Conservation (phyloP, 2,113 vertebrate species). For the Meriones unguiculatus region DNA sequence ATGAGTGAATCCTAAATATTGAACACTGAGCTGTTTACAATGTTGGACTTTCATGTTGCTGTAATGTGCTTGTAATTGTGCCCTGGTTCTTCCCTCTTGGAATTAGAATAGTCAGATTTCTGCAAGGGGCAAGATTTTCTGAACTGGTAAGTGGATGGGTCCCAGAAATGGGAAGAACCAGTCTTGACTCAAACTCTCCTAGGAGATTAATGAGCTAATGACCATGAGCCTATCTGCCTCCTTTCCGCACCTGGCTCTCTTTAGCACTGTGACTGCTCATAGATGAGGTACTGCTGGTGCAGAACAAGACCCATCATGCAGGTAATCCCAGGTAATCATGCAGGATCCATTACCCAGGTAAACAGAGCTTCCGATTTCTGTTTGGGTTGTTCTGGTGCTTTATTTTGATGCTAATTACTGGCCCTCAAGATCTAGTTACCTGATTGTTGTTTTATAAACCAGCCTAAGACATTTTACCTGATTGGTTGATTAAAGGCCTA, state of each 20-base stretch:
- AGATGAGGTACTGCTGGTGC: not conserved
- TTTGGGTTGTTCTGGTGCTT: too few relatives aligned
- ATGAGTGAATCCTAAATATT: not conserved
- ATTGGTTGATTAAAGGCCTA: too few relatives aligned
- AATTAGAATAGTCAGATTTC: not conserved
- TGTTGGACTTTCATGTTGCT: not conserved
- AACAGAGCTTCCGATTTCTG: not conserved
- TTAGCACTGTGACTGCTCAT: not conserved
- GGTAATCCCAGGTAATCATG: too few relatives aligned
- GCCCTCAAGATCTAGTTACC: too few relatives aligned
- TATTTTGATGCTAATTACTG: too few relatives aligned
- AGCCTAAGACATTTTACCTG: too few relatives aligned
- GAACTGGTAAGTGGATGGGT: not conserved
- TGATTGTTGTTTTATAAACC: too few relatives aligned
- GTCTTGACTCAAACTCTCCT: not conserved
- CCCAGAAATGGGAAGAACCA: not conserved
- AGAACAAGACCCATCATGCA: not conserved
- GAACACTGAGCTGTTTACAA: not conserved
- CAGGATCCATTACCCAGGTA: not conserved
- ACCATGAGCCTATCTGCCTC: not conserved
- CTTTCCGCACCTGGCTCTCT: not conserved
- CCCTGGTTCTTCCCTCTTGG: not conserved
- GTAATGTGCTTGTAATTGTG: not conserved
- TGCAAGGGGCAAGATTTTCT: not conserved
- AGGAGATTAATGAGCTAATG: not conserved